phyloP scores from a whole-genome alignment of 2,113 vertebrate species.

The Paratilapia polleni region DNA sequence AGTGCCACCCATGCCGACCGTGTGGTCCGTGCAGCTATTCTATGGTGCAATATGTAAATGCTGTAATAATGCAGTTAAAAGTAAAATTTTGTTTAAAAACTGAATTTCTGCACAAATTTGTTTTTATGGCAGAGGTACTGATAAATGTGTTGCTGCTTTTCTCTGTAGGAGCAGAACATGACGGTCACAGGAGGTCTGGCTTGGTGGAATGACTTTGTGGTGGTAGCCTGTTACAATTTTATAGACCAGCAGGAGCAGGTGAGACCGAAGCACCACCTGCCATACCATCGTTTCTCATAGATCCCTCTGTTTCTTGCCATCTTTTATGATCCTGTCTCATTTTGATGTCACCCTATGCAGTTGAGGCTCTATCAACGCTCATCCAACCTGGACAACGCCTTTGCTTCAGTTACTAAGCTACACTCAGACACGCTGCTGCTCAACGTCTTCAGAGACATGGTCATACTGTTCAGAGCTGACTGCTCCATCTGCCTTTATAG shows the following conservation, averaged over 20 bases:
- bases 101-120: background rate
- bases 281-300: background rate
- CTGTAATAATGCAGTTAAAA: background rate
- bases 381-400: conserved; percentile 96
- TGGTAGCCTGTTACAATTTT: conserved; percentile 96
- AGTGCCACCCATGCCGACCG: too few relatives aligned
- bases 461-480: conserved; percentile 93
- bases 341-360: conserved; percentile 64
- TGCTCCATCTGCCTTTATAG: conserved; percentile 98
- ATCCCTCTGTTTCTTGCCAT: background rate
- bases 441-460: conserved; percentile 94
- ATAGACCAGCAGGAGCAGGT: conserved; percentile 96
- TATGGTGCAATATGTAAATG: background rate
- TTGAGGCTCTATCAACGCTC: conserved; percentile 92
- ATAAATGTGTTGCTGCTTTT: background rate
- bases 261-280: conserved; percentile 4
- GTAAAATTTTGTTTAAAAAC: background rate
- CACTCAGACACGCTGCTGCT: conserved; percentile 91
- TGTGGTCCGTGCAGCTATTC: background rate
- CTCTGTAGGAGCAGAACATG: conserved; percentile 95
- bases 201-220: conserved; percentile 98
- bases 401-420: conserved; percentile 93
- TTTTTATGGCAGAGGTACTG: background rate
- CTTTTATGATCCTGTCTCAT: background rate
- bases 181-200: conserved; percentile 94